Evolutionary conservation across 1,140 invertebrate genomes (phyloP).

Genomic region (Drosophila littoralis): DNA sequence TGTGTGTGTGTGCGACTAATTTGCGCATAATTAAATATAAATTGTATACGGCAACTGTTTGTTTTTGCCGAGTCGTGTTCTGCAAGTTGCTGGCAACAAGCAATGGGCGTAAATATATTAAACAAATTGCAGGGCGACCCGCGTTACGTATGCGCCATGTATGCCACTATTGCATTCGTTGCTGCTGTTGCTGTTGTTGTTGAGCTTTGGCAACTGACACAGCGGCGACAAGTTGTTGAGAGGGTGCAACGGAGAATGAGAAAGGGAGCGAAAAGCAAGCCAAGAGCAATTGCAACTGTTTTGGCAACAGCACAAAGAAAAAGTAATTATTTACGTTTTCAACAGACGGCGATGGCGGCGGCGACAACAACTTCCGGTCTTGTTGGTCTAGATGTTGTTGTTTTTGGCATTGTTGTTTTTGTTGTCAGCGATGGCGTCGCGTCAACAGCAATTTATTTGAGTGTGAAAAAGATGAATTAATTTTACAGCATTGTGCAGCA

Average conservation of each 20-base stretch:
- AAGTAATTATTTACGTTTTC: slow-evolving; percentile 82
- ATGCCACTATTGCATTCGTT: slow-evolving; percentile 47
- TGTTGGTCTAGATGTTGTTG: slow-evolving; percentile 37
- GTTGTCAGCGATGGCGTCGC: slow-evolving; percentile 67
- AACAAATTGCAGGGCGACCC: slow-evolving; percentile 68
- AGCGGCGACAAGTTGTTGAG: slow-evolving; percentile 17
- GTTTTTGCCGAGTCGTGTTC: slow-evolving; percentile 47
- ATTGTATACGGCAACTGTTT: slow-evolving; percentile 77
- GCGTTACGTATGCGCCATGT: slow-evolving; percentile 68
- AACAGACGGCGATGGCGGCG: slow-evolving; percentile 60
- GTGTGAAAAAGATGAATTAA: slow-evolving; percentile 83
- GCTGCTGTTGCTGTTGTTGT: slow-evolving; percentile 14
- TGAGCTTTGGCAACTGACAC: slow-evolving; percentile 64
- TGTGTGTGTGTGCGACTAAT: slow-evolving; percentile 59
- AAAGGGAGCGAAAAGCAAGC: slow-evolving; percentile 18
- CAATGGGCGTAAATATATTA: slow-evolving; percentile 83
- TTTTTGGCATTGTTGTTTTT: slow-evolving; percentile 22
- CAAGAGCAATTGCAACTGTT: slow-evolving; percentile 71
- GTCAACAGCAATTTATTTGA: slow-evolving; percentile 82
- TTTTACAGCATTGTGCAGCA: slow-evolving; percentile 83
- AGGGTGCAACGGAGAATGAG: slow-evolving; percentile 3
- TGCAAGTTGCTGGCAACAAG: slow-evolving; percentile 55
- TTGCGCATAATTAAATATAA: slow-evolving; percentile 83
- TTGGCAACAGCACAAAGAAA: slow-evolving; percentile 80
- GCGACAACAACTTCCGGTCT: slow-evolving; percentile 54